These are phyloP conservation scores for Bombus confusus DNA, from an alignment of 1,140 invertebrate genomes.

Conservation along the genomic window DNA sequence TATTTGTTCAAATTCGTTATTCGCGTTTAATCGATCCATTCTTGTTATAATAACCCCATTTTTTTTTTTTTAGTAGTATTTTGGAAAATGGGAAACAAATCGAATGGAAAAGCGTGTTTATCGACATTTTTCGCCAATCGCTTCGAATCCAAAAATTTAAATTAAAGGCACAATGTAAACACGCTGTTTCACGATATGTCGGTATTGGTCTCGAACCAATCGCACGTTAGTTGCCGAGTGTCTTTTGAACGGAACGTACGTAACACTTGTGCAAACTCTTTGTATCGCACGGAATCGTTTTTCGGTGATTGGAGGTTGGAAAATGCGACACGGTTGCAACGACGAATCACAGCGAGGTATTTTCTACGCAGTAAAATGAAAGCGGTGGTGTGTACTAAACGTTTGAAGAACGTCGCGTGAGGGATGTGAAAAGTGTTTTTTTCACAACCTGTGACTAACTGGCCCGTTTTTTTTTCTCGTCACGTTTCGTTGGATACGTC, in stretches of 20 bases:
- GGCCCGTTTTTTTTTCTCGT: constrained; percentile 15
- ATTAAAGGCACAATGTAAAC: background rate
- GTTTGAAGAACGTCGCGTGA: constrained; percentile 34
- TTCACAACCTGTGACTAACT: constrained; percentile 43
- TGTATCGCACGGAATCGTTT: background rate
- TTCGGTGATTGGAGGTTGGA: constrained; percentile 21
- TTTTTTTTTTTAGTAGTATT: background rate
- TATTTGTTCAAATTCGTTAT: background rate
- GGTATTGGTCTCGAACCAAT: background rate
- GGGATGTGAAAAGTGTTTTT: constrained; percentile 47
- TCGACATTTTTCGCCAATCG: background rate
- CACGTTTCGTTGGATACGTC: constrained; percentile 26
- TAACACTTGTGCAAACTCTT: constrained; percentile 6
- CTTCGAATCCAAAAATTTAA: background rate
- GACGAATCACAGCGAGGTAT: constrained; percentile 22
- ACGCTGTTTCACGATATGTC: background rate
- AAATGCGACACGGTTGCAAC: constrained; percentile 8
- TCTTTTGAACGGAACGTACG: constrained; percentile 4
- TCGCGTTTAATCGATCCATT: background rate
- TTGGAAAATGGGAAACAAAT: background rate
- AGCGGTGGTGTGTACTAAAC: constrained; percentile 28
- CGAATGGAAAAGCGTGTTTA: background rate
- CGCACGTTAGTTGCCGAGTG: constrained; percentile 7
- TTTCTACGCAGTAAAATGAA: constrained; percentile 29
- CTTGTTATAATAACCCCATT: too few species aligned